Conservation (phyloP, 2,888 invertebrate genomes). For the Acanthoscelides obtectus region DNA sequence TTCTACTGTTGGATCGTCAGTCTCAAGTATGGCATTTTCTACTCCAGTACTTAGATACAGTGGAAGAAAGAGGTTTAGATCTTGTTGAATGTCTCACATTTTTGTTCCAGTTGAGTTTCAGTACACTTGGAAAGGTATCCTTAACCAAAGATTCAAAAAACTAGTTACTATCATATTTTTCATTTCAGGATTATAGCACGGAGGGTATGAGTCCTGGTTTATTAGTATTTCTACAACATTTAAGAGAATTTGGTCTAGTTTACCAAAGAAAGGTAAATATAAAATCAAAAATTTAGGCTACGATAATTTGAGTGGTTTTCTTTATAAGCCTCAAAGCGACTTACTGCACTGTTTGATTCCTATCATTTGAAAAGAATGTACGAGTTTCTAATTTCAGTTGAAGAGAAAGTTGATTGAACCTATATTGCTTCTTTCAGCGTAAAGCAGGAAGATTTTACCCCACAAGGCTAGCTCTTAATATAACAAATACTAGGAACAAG, state of each 20-base stretch:
- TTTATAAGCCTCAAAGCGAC: too few species aligned
- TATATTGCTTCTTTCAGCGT: constrained; percentile 52
- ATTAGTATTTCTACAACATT: constrained; percentile 86
- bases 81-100: constrained; percentile 91
- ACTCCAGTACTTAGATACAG: constrained; percentile 90
- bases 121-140: constrained; percentile 79
- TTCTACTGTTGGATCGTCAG: constrained; percentile 86
- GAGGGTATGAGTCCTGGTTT: constrained; percentile 88
- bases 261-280: constrained; percentile 83
- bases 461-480: constrained; percentile 85
- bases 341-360: too few species aligned
- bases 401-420: too few species aligned
- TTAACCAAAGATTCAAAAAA: background rate
- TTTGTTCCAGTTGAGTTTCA: constrained; percentile 94
- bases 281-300: too few species aligned
- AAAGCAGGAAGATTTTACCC: constrained; percentile 93
- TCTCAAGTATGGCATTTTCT: constrained; percentile 98
- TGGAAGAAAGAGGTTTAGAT: constrained; percentile 79
- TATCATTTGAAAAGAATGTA: too few species aligned
- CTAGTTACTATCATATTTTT: background rate
- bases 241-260: constrained; percentile 95
- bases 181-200: constrained; percentile 85
- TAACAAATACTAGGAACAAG: constrained; percentile 54
- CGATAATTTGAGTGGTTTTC: too few species aligned
- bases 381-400: too few species aligned